A percentile compares a stretch with the other conserved stretches of the same genome.
Conservation (phyloP, 1,140 invertebrate species). For the Lordiphosa collinella region DNA sequence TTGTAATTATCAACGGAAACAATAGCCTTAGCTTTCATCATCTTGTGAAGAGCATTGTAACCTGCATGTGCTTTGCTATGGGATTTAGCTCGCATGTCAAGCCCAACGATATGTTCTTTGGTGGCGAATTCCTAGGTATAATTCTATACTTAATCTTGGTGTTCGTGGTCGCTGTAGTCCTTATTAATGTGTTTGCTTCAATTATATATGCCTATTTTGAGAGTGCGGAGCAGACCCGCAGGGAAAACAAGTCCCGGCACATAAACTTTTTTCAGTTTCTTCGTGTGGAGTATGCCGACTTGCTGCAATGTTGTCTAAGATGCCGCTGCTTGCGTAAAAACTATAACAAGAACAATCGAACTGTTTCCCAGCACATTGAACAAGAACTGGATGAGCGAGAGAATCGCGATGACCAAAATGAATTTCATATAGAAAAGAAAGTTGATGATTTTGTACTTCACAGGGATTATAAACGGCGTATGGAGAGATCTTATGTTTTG, state of each 20-base stretch:
- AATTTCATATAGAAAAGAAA: neutral
- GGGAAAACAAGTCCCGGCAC: neutral
- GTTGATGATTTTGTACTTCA: neutral
- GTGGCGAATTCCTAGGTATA: constrained; percentile 32
- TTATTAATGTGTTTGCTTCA: constrained; percentile 61
- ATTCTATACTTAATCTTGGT: constrained; percentile 36
- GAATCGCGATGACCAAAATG: too few species aligned
- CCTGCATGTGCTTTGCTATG: constrained; percentile 52
- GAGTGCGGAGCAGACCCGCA: constrained; percentile 4
- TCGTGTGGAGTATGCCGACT: constrained; percentile 25
- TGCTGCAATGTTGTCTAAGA: neutral
- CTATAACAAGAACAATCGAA: constrained; percentile 20
- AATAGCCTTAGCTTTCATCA: constrained; percentile 23
- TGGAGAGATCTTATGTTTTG: constrained; percentile 12
- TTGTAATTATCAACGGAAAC: constrained; percentile 57
- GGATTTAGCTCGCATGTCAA: constrained; percentile 23
- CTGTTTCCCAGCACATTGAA: constrained; percentile 41
- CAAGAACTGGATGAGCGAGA: neutral
- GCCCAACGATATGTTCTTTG: constrained; percentile 36
- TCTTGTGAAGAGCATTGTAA: constrained; percentile 22
- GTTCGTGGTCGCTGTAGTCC: constrained; percentile 40
- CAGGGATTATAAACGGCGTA: constrained; percentile 4
- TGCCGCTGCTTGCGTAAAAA: neutral
- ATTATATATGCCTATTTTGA: constrained; percentile 43
- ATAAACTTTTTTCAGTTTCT: constrained; percentile 57